Percentiles rank a stretch among this genome's conserved stretches.
phyloP scores from a whole-genome alignment of 2,797 vertebrate species.

The Diplodus sargus region DNA sequence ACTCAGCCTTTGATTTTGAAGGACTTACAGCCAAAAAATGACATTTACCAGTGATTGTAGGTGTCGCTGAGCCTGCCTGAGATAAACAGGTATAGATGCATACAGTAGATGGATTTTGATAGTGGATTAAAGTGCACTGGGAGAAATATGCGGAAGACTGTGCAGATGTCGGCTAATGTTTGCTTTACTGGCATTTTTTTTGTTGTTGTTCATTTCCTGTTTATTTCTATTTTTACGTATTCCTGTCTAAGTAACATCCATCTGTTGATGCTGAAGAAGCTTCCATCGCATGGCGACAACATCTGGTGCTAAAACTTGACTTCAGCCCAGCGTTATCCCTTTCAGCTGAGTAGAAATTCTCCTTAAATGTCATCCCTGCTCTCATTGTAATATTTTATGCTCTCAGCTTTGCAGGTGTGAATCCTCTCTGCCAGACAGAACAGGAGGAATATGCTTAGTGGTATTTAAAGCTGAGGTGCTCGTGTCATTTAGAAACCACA shows the following conservation, averaged over 20 bases:
- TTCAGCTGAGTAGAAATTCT: constrained; percentile 24
- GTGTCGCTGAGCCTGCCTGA: neutral
- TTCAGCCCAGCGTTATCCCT: constrained; percentile 47
- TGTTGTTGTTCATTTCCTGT: constrained; percentile 2
- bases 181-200: constrained; percentile 15
- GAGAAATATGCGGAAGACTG: constrained; percentile 13
- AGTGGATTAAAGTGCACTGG: constrained; percentile 12
- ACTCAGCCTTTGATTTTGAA: neutral
- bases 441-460: constrained; percentile 67
- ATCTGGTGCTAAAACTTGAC: constrained; percentile 58
- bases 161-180: constrained; percentile 38
- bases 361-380: constrained; percentile 63
- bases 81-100: constrained; percentile 1
- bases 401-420: constrained; percentile 60
- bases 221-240: constrained; percentile 46
- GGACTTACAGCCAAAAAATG: neutral
- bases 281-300: constrained; percentile 55
- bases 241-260: constrained; percentile 59
- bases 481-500: constrained; percentile 72
- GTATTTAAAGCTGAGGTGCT: constrained; percentile 68
- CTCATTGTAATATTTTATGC: constrained; percentile 54
- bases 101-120: neutral
- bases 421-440: constrained; percentile 51
- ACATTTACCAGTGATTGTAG: constrained; percentile 2
- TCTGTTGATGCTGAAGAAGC: constrained; percentile 54